A percentile compares a stretch with the other conserved stretches of the same genome.
Conservation (phyloP, 1,140 invertebrate species). For the Alviniconcha marisindica region DNA sequence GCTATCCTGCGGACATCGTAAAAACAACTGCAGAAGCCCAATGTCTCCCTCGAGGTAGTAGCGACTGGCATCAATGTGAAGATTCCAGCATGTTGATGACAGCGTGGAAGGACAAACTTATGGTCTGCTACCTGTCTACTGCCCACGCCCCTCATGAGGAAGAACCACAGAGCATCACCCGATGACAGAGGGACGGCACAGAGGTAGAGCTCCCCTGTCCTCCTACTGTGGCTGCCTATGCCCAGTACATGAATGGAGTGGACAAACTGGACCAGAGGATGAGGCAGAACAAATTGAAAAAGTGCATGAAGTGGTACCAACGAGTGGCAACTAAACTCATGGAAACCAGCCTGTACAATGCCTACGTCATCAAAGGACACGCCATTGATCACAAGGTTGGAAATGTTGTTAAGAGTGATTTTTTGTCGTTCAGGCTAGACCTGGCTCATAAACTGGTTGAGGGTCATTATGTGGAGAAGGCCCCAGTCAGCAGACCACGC, state of each 20-base stretch:
- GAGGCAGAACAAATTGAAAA: slow-evolving; percentile 17
- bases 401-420: slow-evolving; percentile 21
- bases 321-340: slow-evolving; percentile 35
- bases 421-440: slow-evolving; percentile 30
- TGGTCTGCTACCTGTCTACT: slow-evolving; percentile 40
- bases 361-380: slow-evolving; percentile 28
- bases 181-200: slow-evolving; percentile 46
- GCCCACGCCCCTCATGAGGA: slow-evolving; percentile 19
- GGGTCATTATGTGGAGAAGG: background rate
- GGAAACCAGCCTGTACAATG: slow-evolving; percentile 37
- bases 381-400: slow-evolving; percentile 15
- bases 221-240: slow-evolving; percentile 34
- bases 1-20: slow-evolving; percentile 39
- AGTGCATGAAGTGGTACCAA: slow-evolving; percentile 31
- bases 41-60: background rate
- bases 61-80: background rate
- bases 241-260: slow-evolving; percentile 47
- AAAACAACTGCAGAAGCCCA: background rate
- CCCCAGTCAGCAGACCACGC: background rate
- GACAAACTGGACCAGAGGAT: slow-evolving; percentile 45
- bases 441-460: slow-evolving; percentile 38
- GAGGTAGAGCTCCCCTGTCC: slow-evolving; percentile 30
- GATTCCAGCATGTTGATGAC: slow-evolving; percentile 30
- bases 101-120: slow-evolving; percentile 46
- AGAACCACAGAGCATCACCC: slow-evolving; percentile 28